These are phyloP conservation scores for Nannobrachium achirus DNA, from an alignment of 2,113 vertebrate genomes.

Conservation along the genomic window DNA sequence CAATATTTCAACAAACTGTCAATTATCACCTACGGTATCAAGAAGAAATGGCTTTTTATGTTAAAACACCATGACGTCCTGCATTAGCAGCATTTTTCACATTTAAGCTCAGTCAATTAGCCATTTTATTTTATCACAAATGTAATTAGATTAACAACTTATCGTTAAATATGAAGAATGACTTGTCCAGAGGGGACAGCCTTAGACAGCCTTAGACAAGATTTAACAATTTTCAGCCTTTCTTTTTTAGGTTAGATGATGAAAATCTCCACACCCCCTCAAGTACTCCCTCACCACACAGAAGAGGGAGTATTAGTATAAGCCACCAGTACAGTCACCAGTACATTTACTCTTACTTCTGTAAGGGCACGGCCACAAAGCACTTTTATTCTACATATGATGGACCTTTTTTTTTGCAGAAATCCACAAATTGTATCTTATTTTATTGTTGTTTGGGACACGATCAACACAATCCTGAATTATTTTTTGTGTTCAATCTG, in stretches of 20 bases:
- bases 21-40: no score
- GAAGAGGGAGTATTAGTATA: conserved; percentile 29
- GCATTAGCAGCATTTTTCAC: conserved; percentile 48
- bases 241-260: conserved; percentile 1
- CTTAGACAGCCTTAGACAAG: conserved; percentile 17
- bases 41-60: conserved; percentile 53
- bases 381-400: no score
- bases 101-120: conserved; percentile 44
- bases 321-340: conserved; percentile 25
- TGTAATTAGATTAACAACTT: conserved; percentile 53
- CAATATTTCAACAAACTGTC: conserved; percentile 40
- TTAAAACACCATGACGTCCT: conserved; percentile 50
- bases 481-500: no score
- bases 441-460: no score
- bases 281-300: conserved; percentile 4
- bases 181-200: conserved; percentile 26
- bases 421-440: no score
- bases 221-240: background rate
- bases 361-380: no score
- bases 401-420: no score
- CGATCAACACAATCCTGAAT: no score
- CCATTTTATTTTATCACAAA: conserved; percentile 58
- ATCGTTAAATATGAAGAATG: conserved; percentile 28
- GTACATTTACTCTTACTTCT: no score
- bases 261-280: background rate